Base-by-base conservation (phyloP, 2,888 invertebrate species). In the Metalampra italica region DNA sequence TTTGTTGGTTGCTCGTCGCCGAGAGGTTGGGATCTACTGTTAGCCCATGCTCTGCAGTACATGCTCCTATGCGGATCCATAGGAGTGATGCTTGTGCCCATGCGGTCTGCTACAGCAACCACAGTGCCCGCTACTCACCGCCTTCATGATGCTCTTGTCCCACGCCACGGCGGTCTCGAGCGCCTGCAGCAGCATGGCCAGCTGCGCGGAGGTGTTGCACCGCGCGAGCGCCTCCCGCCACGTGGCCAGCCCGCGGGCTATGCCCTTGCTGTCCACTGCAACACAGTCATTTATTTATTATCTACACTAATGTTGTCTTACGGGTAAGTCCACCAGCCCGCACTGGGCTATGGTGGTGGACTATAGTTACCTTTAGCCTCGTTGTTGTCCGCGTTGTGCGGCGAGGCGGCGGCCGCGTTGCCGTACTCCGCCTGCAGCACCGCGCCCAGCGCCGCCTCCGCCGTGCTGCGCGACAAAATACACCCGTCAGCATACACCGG, bases 81-180 rank as follows among this genome's bases (percentile, higher is more conserved):
- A n/a, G n/a, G n/a, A n/a, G n/a, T n/a, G n/a, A n/a, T n/a, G n/a
- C n/a, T n/a, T n/a, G n/a, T n/a, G n/a, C n/a, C 22, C 22, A 22
- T 22, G 22, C 5, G 2, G 5, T 5, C 22, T 22, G 3, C 22
- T 22, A 22, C 22, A 22, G 3, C 22, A 3, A 22, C 22, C 2
- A 22, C 22, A 22, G 22, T 22, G 22, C 22, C 22, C 2, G 5
- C 11, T 49, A 94, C 96, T 93, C 91, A 98, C 98, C 90, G 98
- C 98, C 92, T 98, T 98, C 98, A 99, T 98, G 74, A 98, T 96
- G 90, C 98, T 98, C 90, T 98, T 98, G 88, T 99, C 98, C 99
- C 99, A 99, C 37, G 98, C 98, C 66, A 99, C 96, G 75, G 95
- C 95, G 1, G 95, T 94, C 76, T 98, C 97, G 59, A 99, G 89